Base-by-base conservation (phyloP, 2,113 vertebrate species). In the Chlamydotis undulata region DNA sequence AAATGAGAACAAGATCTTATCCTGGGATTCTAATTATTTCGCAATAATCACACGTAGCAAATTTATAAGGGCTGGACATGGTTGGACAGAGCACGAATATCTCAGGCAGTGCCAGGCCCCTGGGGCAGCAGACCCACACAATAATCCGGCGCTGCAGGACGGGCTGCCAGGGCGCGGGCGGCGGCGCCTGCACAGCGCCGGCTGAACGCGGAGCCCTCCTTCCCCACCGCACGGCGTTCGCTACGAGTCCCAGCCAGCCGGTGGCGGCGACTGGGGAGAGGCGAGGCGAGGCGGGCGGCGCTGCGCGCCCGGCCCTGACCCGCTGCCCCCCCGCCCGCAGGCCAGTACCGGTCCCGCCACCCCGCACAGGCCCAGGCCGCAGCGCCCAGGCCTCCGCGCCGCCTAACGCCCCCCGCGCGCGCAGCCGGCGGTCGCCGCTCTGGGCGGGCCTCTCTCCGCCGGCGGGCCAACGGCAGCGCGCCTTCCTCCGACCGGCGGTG, bases 71-170 rank as follows among this genome's bases (percentile, higher is more conserved):
- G 8, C 24, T 13, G 8, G 5, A 5, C 0, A 2, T 0, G 1
- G 5, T 0, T 2, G 8, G 0, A 0, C 1, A 7, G 3, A 4
- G 49, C 60, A 6, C 35, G 3, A 22, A 2, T 2, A 3, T 2
- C 31, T 17, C 0, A 0, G 6, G 1, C 57, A 14, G 57, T 2
- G 7, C 28, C 67, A 4, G 83, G 2, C 14, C 5, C 12, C 0
- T 0, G 55, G 28, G 8, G 15, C 64, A 1, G n/a, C 49, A 3
- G 29, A 2, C 16, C 17, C 35, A 4, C 64, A 10, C 16, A 8
- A 3, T 43, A 43, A 16, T 43, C 41, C 41, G 41, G 41, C 41
- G 41, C 41, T 16, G 41, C 41, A 43, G 41, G 41, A 43, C 41
- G 41, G 41, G 41, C 73, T 3, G 43, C 43, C 43, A 6, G 14